Base-by-base conservation (phyloP, 1,140 invertebrate species). In the Hermetia illucens region DNA sequence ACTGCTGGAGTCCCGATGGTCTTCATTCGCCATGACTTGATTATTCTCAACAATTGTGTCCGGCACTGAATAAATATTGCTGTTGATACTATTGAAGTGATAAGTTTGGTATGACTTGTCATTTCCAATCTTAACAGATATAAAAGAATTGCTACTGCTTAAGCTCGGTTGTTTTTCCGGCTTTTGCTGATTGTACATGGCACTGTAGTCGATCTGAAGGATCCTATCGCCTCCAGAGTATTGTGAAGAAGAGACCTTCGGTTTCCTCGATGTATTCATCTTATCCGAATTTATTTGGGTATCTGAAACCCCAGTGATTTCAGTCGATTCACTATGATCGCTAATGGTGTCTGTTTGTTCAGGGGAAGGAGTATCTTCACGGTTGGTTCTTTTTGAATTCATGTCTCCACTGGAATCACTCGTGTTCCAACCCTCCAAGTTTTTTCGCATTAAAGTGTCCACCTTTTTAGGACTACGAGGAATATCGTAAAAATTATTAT, bases 271-370 rank as follows among this genome's bases (percentile, higher is more conserved):
- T n/a, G n/a, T n/a, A 37, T 16, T 16, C n/a, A n/a, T n/a, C n/a
- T n/a, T n/a, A 29, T 56, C 54, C 4, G 54, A 55, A 34, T 41
- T 48, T 20, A 37, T 34, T 24, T 46, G 22, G 5, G 44, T 51
- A 22, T 51, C 51, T 0, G 52, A 54, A 24, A 58, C 42, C 2
- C 55, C 55, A 0, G 56, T 59, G 3, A 59, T 35, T 41, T 60
- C 56, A 1, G 57, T 60, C 6, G 49, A 50, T 34, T 58, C 56
- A 37, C 57, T 60, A 35, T 52, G 55, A 41, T 52, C 43, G 29
- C 57, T 60, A 21, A 43, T 49, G 4, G 46, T 40, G 15, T 60
- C 57, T 19, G 12, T 17, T 18, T 15, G 3, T 27, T 27, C 34
- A 6, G 43, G 39, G 30, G 32, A 39, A 19, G 35, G 31, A 32